Conservation (phyloP, 2,797 vertebrate species). For the Eutrigla gurnardus region DNA sequence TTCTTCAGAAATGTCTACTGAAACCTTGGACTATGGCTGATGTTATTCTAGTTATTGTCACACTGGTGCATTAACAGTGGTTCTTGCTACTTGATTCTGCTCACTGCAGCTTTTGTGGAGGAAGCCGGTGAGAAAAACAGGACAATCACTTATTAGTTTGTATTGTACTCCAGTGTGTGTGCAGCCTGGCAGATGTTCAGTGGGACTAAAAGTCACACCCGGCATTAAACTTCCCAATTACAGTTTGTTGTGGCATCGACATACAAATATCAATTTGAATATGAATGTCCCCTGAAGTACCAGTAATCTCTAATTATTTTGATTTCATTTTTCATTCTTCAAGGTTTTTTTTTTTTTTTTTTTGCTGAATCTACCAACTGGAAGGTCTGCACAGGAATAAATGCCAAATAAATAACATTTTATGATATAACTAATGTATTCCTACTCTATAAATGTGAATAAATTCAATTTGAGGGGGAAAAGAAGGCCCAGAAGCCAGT, state of each 20-base stretch:
- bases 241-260: neutral
- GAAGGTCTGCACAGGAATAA: neutral
- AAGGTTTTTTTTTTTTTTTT: neutral
- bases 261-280: neutral
- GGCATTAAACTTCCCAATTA: neutral
- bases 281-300: neutral
- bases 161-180: neutral
- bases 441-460: neutral
- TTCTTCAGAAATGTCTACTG: neutral
- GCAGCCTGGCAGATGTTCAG: neutral
- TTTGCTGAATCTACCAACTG: neutral
- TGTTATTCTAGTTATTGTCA: neutral
- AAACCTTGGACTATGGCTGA: neutral
- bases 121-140: conserved; percentile 4
- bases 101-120: neutral
- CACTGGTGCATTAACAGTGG: neutral
- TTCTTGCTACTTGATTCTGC: neutral
- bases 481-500: neutral
- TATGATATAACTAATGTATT: neutral
- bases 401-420: neutral
- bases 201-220: neutral
- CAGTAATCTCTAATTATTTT: neutral
- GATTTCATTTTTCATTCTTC: neutral
- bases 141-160: neutral
- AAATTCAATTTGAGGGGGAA: neutral